Base-by-base conservation (phyloP, 2,113 vertebrate genomes). In the Pachypanchax playfairii region DNA sequence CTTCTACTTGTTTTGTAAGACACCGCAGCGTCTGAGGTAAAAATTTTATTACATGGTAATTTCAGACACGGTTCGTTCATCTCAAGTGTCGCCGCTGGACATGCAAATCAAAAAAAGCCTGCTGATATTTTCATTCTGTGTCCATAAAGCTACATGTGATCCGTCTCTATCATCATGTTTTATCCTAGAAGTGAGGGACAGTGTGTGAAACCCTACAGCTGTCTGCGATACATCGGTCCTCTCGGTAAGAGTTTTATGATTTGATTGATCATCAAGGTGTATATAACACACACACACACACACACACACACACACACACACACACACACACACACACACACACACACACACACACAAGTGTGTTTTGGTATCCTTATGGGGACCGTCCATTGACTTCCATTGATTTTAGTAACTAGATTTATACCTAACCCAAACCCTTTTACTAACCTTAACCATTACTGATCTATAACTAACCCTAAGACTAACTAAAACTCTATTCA, bases 181-280 rank as follows among this genome's bases (percentile, higher is more conserved):
- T 15, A 4, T 57, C 72, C 74, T 64, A 13, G 24, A 75, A 84
- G 80, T 83, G 63, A 75, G 39, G 50, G 12, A 63, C 54, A 52
- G 44, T 52, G 54, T 61, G 26, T 75, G 78, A 68, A 86, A 78
- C 50, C 48, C 69, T 56, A 46, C 71, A 29, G 62, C 46, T 6
- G 29, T 22, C 54, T 53, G 48, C 79, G 65, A 87, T 77, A 72
- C 67, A 82, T 79, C 65, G 65, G 51, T 54, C 62, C 66, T 76
- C 54, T 54, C 51, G 64, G 69, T 81, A 77, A 83, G 62, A n/a
- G 43, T 41, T 87, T 86, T 85, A 86, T 70, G 77, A 73, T 79
- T 76, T 79, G 61, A 83, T 78, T 81, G 81, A 87, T 83, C 85
- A 85, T 75, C 73, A 82, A 82, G 80, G 84, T 85, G 85, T 76